A percentile compares a stretch with the other conserved stretches of the same genome.
These are phyloP conservation scores for Xylota segnis DNA, from an alignment of 2,888 invertebrate genomes.

Conservation along the genomic window DNA sequence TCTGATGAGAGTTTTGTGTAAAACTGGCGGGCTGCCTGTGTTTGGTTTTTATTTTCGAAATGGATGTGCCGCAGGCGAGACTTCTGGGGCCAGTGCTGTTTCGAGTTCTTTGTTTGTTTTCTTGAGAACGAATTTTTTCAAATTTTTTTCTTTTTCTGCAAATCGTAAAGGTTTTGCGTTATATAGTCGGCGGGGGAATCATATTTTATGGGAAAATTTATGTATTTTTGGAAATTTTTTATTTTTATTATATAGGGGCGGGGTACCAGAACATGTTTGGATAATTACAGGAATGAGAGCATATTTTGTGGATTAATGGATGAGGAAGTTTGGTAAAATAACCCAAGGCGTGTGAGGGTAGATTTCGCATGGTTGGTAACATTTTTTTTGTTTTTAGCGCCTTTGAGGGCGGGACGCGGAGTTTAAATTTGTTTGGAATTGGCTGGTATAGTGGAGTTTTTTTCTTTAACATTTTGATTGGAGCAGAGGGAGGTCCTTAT, in stretches of 20 bases:
- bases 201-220: conserved; percentile 51
- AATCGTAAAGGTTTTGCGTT: conserved; percentile 21
- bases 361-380: conserved; percentile 16
- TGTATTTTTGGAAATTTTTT: conserved; percentile 41
- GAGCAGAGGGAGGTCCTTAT: too few relatives aligned
- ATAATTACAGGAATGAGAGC: conserved; percentile 59
- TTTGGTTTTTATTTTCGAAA: conserved; percentile 27
- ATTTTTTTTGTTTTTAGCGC: not conserved
- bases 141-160: too few relatives aligned
- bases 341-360: conserved; percentile 42
- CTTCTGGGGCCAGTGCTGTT: conserved; percentile 53
- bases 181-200: not conserved
- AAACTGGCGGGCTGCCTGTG: not conserved
- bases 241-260: not conserved
- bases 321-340: conserved; percentile 62
- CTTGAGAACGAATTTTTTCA: conserved; percentile 12
- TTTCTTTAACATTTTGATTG: too few relatives aligned
- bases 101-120: conserved; percentile 48
- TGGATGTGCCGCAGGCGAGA: conserved; percentile 59
- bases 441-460: too few relatives aligned
- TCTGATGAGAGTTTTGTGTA: conserved; percentile 10
- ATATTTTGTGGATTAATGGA: conserved; percentile 66
- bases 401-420: not conserved
- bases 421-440: not conserved
- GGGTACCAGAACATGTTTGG: conserved; percentile 40